These are phyloP conservation scores for Gavia stellata DNA, from an alignment of 2,113 vertebrate genomes.

Conservation along the genomic window DNA sequence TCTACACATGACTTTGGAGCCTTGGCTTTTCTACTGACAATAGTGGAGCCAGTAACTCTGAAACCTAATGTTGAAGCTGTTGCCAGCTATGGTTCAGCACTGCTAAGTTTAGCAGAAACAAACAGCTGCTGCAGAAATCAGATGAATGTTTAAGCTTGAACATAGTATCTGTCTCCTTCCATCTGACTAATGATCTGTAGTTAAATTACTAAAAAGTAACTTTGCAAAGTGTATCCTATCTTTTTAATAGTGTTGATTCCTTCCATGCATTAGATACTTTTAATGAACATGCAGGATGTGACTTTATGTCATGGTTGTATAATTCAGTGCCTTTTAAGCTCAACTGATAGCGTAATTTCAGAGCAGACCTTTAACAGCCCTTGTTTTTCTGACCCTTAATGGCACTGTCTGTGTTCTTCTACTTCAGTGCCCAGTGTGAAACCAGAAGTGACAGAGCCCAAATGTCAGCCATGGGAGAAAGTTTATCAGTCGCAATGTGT, in stretches of 20 bases:
- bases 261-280: neutral
- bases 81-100: neutral
- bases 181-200: neutral
- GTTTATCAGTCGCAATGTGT: slow-evolving; percentile 73
- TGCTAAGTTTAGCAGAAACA: neutral
- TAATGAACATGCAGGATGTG: neutral
- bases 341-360: neutral
- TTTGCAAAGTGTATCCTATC: neutral
- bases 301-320: neutral
- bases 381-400: neutral
- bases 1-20: neutral
- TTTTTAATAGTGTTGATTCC: neutral
- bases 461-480: slow-evolving; percentile 86
- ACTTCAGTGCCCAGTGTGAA: slow-evolving; percentile 40
- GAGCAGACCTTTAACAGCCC: neutral
- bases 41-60: neutral
- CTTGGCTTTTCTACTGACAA: neutral
- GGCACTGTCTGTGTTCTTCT: neutral
- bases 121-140: neutral
- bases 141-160: neutral
- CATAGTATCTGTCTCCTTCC: neutral
- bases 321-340: neutral
- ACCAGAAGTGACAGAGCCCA: slow-evolving; percentile 29
- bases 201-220: neutral
- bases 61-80: neutral